Percentiles rank a stretch among this genome's conserved stretches.
phyloP scores from a whole-genome alignment of 2,888 invertebrate genomes.

The Galerucella pusilla region DNA sequence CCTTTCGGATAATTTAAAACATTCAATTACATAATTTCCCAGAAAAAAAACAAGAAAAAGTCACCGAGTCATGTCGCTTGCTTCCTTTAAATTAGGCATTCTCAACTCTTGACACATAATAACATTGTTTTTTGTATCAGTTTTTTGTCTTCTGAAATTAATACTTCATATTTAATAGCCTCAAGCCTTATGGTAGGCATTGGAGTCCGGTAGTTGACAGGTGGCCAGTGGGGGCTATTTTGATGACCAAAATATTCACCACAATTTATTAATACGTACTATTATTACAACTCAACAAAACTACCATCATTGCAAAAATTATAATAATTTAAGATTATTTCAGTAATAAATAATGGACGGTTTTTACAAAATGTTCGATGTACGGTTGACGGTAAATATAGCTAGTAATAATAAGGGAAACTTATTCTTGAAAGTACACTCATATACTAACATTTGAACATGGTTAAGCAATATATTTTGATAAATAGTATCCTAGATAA shows the following conservation, averaged over 20 bases:
- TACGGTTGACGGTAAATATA: not conserved
- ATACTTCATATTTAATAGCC: conserved; percentile 23
- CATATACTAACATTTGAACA: too few relatives aligned
- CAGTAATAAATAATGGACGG: not conserved
- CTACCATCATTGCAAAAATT: conserved; percentile 1
- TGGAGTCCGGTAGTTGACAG: conserved; percentile 24
- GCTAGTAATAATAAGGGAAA: not conserved
- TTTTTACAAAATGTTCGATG: not conserved
- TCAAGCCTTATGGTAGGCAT: conserved; percentile 21
- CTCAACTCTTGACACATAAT: conserved; percentile 7
- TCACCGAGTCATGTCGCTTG: conserved; percentile 22
- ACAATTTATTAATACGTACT: conserved; percentile 2
- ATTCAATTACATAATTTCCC: not conserved
- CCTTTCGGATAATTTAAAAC: not conserved
- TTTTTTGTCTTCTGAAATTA: conserved; percentile 33
- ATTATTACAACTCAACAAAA: not conserved
- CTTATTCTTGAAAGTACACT: too few relatives aligned
- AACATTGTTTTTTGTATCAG: conserved; percentile 14
- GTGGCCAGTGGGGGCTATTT: conserved; percentile 22
- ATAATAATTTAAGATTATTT: not conserved
- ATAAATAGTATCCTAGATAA: too few relatives aligned
- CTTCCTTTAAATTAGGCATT: conserved; percentile 25
- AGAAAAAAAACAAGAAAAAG: conserved; percentile 4
- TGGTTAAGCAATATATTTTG: too few relatives aligned
- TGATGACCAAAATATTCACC: conserved; percentile 17